Evolutionary conservation across 1,140 invertebrate species (phyloP).

Genomic region (Platyura marginata): DNA sequence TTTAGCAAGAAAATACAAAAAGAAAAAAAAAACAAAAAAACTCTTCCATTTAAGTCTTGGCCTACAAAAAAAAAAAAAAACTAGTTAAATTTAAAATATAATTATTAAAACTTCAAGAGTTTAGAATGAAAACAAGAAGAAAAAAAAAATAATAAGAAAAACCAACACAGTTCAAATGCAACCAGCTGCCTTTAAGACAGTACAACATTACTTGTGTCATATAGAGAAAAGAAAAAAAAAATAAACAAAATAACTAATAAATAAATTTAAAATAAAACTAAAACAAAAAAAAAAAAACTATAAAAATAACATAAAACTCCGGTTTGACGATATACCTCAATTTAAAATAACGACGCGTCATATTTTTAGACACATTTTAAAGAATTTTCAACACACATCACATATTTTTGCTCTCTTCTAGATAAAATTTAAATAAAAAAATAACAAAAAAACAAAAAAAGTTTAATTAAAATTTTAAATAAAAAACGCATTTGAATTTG

Average conservation of each 20-base stretch:
- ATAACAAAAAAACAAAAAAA: too few species aligned
- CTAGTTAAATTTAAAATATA: too few species aligned
- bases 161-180: conserved; percentile 5
- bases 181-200: conserved; percentile 5
- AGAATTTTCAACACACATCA: background rate
- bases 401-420: background rate
- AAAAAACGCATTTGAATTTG: too few species aligned
- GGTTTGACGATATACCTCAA: background rate
- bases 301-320: background rate
- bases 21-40: too few species aligned
- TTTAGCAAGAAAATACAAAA: too few species aligned
- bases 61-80: too few species aligned
- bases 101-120: too few species aligned
- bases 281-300: background rate
- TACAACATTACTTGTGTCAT: conserved; percentile 3
- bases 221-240: background rate
- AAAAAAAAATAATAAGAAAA: conserved; percentile 1
- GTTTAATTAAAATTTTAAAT: too few species aligned
- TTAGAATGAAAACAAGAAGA: background rate
- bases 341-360: background rate
- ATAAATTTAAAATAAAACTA: background rate
- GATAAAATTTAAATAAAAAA: too few species aligned
- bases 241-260: background rate
- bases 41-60: too few species aligned
- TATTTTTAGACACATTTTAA: background rate